Base-by-base conservation (phyloP, 2,888 invertebrate species). In the Elegia similella region DNA sequence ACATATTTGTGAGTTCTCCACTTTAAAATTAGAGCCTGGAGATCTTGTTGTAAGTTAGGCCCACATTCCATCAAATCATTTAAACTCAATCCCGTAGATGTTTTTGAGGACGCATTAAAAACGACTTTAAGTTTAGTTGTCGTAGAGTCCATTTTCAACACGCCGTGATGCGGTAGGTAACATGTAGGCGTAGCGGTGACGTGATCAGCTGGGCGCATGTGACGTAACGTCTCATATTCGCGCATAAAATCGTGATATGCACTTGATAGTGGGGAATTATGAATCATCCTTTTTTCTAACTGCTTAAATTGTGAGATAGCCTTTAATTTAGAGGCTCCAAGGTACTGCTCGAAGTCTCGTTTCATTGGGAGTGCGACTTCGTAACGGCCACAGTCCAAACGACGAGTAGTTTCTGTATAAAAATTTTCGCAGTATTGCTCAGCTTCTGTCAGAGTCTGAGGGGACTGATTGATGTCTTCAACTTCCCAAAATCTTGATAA, bases 21-120 rank as follows among this genome's bases (percentile, higher is more conserved):
- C 15, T 55, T 59, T 5, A 65, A 6, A 6, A 66, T 43, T 1
- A 63, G 34, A 0, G 32, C 10, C 13, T 59, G 59, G 1, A 66
- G 53, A 29, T 64, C 56, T 8, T 58, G 48, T 47, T 66, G 64
- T 42, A 64, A 44, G 15, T 63, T 66, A 0, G 62, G 62, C 1
- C 64, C 64, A 7, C 56, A 57, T 1, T 57, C 38, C 62, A 66
- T 66, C 5, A 64, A 6, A 15, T 64, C 64, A 55, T 68, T 68
- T 7, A 68, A 52, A 10, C 63, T 64, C 8, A 32, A 15, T 1
- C 63, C 56, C 29, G 47, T 55, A 7, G 47, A 57, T 29, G 58
- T 60, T 32, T 17, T 44, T 7, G 59, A 56, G 1, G 59, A 56
- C 0, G 48, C 59, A 13, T 59, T 59, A 23, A 57, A 59, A 6